Base-by-base conservation (phyloP, 2,113 vertebrate species). In the Labrus mixtus region DNA sequence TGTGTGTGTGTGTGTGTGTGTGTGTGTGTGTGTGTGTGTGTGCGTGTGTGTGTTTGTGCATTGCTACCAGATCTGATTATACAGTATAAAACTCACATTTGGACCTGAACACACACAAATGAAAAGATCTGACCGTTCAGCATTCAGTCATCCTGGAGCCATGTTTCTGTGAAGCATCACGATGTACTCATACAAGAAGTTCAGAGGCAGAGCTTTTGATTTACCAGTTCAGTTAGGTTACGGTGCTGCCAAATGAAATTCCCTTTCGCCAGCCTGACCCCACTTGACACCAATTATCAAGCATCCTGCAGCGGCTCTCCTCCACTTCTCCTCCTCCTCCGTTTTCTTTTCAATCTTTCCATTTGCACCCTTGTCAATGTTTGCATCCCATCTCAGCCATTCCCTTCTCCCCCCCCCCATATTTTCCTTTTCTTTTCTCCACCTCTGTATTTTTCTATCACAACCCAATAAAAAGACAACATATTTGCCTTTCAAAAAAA, bases 261-360 rank as follows among this genome's bases (percentile, higher is more conserved):
- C 56, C 75, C 66, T 84, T 43, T 58, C 4, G 5, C 68, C 73
- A 68, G 65, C 65, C 72, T 74, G 76, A 79, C 76, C 70, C 59
- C 59, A 71, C 54, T 85, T 85, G 78, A 76, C 74, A 78, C 41
- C 68, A 83, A 61, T 85, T 83, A 87, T 59, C 20, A 68, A 82
- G 51, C 60, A 77, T 79, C 70, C 68, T 54, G 58, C 68, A 55
- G 54, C 66, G 58, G 72, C 61, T 79, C 74, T 71, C 43, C 33
- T 61, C 36, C n/a, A 2, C 50, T 68, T 37, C 39, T 56, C 29
- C 6, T 19, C 1, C 3, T 16, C 51, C 62, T 67, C n/a, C n/a
- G n/a, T n/a, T 22, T 19, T 45, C 29, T 29, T 46, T 57, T 37
- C 4, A 29, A 33, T 33, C 29, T 48, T 17, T 15, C 16, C 22